Evolutionary conservation across 2,113 vertebrate species (phyloP), one percentile per base, ranked within the genome.

Genomic region (Gasterosteus nipponicus): DNA sequence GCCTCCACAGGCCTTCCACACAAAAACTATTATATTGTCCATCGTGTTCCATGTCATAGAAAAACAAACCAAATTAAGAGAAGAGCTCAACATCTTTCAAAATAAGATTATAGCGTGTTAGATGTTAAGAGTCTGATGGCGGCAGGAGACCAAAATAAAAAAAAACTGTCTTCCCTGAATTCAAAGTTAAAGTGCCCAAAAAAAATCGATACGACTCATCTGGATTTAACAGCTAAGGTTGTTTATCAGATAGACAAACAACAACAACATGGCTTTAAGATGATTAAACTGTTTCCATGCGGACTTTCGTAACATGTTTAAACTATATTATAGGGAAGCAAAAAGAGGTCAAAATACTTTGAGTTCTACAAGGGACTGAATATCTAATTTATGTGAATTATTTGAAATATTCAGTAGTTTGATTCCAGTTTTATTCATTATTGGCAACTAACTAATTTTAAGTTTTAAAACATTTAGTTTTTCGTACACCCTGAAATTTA

Each of bases 161-260:
- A 26, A 10, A 3, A 19, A 77, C 77, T 1, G 44, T 83, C 73
- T 80, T 93, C 91, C 93, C 94, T 93, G 92, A 94, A 93, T 89
- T 87, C 78, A 63, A 91, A 87, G 74, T 81, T 95, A 93, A 95
- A 95, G 93, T 93, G 91, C 89, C 93, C 89, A 22, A 58, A 22
- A 63, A 18, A 7, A 22, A 31, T 31, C n/a, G 33, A 89, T 73
- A 69, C 51, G 7, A 70, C 56, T 60, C 3, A 47, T 78, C 78
- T 65, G 65, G 31, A 80, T 77, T 72, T n/a, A 71, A 73, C 49
- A 69, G 18, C 42, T 66, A 41, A 22, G 41, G 57, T 70, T 81
- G 69, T 78, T 84, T 65, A 66, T 63, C 35, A 70, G 39, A 75
- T 58, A 78, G 16, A 65, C 26, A 73, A 66, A 64, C 44, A 51